phyloP scores from a whole-genome alignment of 2,888 invertebrate species.

The Nineta flava region DNA sequence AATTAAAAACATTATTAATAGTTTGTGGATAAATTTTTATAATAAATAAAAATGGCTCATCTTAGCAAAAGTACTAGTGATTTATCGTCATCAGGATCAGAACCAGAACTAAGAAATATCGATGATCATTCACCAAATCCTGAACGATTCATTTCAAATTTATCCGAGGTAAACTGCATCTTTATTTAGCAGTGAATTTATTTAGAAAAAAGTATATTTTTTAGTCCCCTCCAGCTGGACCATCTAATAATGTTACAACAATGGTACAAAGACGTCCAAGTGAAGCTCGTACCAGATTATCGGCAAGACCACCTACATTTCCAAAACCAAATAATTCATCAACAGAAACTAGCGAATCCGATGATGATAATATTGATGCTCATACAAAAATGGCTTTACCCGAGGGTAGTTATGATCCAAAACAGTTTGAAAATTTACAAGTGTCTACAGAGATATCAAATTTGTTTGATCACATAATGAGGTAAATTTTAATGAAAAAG shows the following conservation, averaged over 20 bases:
- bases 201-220: neutral
- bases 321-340: neutral
- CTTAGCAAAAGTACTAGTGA: neutral
- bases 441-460: constrained; percentile 78
- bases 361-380: constrained; percentile 15
- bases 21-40: neutral
- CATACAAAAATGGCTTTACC: constrained; percentile 15
- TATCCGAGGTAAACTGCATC: neutral
- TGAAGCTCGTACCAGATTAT: constrained; percentile 2
- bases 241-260: constrained; percentile 1
- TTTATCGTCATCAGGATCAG: constrained; percentile 4
- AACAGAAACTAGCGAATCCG: constrained; percentile 18
- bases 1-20: neutral
- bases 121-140: constrained; percentile 3
- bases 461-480: constrained; percentile 81
- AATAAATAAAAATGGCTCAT: constrained; percentile 2
- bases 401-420: constrained; percentile 57
- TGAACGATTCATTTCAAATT: constrained; percentile 5
- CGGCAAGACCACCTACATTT: neutral
- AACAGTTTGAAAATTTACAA: constrained; percentile 65
- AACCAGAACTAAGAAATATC: constrained; percentile 3
- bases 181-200: neutral
- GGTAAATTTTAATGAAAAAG: constrained; percentile 36
- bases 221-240: neutral
- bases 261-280: neutral